Base-by-base conservation (phyloP, 2,113 vertebrate species). In the Cyphomyrus discorhynchus region DNA sequence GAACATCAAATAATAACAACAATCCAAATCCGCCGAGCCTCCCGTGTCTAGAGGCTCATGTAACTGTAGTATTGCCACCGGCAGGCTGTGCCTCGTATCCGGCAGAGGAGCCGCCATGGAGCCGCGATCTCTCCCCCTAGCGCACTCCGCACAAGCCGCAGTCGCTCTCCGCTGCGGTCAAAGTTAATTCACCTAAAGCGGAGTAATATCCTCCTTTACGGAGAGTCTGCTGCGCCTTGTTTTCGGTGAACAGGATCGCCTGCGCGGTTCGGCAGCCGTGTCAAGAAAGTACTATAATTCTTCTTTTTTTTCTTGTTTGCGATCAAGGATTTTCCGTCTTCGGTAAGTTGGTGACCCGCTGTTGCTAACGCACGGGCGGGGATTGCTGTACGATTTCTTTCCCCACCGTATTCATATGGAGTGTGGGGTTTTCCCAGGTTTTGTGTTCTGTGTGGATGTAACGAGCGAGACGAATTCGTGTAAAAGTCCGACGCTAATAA, bases 1-100 rank as follows among this genome's bases (percentile, higher is more conserved):
- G 95, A 95, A 96, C 96, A 96, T 96, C 96, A 96, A 96, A 96
- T 97, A 97, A 98, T 96, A 98, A 97, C 96, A 98, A 97, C 96
- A 53, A 96, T 95, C 95, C 96, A 96, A 96, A 96, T 96, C 95
- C 96, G 97, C 96, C 94, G 93, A 96, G 93, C 95, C 92, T 83
- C 15, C 42, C 3, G 91, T 90, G 91, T 91, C 85, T 91, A 91
- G 74, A 92, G 83, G 77, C 91, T 91, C 85, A 90, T 94, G 94
- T 91, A 93, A 94, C 91, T 91, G 93, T 93, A 91, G 94, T 93
- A 94, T 91, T 82, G 91, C 88, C 90, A 92, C 90, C 90, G 91
- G 90, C 88, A 52, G 24, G 85, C 84, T 27, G 88, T 88, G 50
- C 62, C 50, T 89, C 66, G 2, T 82, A 87, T 88, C 42, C 21